phyloP scores from a whole-genome alignment of 1,140 invertebrate species.

The Melipona quadrifasciata region DNA sequence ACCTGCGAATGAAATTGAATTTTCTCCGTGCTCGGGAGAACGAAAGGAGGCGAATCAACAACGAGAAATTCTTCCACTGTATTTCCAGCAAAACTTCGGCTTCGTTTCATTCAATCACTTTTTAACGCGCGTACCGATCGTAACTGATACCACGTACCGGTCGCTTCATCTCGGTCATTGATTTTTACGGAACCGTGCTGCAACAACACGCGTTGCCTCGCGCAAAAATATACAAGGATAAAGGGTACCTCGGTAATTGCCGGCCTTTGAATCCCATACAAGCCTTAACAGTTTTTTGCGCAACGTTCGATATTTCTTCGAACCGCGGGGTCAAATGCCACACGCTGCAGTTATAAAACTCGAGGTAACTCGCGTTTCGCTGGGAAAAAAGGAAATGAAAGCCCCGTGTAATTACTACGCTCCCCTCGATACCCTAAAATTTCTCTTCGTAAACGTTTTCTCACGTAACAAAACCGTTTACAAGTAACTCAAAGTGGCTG shows the following conservation, averaged over 20 bases:
- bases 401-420: not conserved
- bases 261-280: not conserved
- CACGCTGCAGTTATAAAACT: not conserved
- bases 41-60: too few species aligned
- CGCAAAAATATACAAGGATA: not conserved
- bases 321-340: not conserved
- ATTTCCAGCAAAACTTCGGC: too few species aligned
- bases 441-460: not conserved
- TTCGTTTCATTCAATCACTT: too few species aligned
- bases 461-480: not conserved
- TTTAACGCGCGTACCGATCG: too few species aligned
- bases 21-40: too few species aligned
- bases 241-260: not conserved
- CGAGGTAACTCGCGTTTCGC: not conserved
- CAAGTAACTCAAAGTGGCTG: not conserved
- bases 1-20: too few species aligned
- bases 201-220: too few species aligned
- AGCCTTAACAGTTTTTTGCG: not conserved
- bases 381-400: not conserved
- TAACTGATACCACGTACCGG: too few species aligned
- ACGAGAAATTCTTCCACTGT: too few species aligned
- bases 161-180: not conserved
- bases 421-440: not conserved
- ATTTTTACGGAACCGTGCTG: not conserved
- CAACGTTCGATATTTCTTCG: not conserved